Conservation (phyloP, 2,797 vertebrate species). For the Trachurus trachurus region DNA sequence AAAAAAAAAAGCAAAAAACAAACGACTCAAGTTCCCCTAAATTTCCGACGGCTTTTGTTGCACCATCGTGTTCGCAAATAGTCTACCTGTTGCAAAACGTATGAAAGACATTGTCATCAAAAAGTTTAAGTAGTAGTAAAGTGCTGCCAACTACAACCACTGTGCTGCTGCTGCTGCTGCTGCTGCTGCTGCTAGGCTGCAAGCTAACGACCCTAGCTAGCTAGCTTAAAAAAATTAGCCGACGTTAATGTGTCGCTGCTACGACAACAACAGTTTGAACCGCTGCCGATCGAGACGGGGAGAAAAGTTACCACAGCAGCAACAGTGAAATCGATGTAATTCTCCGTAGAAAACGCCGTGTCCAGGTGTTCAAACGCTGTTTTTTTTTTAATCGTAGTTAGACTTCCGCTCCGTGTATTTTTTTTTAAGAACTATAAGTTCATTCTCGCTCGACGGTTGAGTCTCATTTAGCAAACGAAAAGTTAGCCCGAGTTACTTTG, state of each 20-base stretch:
- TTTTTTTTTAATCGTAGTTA: constrained; percentile 33
- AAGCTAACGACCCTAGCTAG: constrained; percentile 68
- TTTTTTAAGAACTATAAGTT: constrained; percentile 70
- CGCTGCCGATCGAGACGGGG: background rate
- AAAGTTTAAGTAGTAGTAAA: constrained; percentile 49
- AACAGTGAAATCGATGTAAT: background rate
- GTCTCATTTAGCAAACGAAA: constrained; percentile 39
- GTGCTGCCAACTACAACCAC: constrained; percentile 10
- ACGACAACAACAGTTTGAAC: constrained; percentile 36
- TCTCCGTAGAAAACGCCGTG: background rate
- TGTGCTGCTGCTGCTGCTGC: constrained; percentile 5
- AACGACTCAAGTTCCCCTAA: background rate
- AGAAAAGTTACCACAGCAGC: constrained; percentile 45
- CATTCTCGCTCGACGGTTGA: constrained; percentile 45
- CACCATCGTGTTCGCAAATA: constrained; percentile 31
- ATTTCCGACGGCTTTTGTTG: background rate
- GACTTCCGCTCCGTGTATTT: constrained; percentile 54
- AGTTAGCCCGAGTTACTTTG: constrained; percentile 48
- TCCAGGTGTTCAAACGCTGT: constrained; percentile 6
- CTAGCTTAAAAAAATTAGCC: constrained; percentile 67
- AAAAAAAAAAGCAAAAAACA: constrained; percentile 5
- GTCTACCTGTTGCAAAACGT: constrained; percentile 69
- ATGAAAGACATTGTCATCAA: constrained; percentile 38
- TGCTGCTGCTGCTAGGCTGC: constrained; percentile 10
- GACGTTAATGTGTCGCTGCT: constrained; percentile 25